These are phyloP conservation scores for Cantharis rustica DNA, from an alignment of 2,888 invertebrate genomes.

Conservation along the genomic window DNA sequence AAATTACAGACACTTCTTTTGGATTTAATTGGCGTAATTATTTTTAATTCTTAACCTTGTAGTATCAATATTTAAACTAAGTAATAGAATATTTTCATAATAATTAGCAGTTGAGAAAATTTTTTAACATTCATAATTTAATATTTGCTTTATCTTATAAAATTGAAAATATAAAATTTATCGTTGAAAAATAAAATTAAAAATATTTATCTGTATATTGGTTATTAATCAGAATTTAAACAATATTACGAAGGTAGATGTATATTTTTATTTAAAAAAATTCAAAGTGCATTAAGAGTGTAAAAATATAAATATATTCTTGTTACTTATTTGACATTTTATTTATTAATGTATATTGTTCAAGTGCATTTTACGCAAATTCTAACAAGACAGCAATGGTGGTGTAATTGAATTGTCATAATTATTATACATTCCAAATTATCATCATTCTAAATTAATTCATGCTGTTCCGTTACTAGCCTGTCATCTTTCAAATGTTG, in stretches of 20 bases:
- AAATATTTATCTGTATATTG: neutral
- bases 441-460: too few species aligned
- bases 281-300: conserved; percentile 1
- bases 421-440: too few species aligned
- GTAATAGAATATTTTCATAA: neutral
- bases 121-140: neutral
- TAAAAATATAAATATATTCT: conserved; percentile 1
- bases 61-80: neutral
- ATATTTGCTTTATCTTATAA: neutral
- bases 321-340: neutral
- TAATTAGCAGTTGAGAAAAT: neutral
- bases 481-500: too few species aligned
- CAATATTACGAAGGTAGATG: neutral
- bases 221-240: neutral
- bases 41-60: neutral
- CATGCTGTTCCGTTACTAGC: too few species aligned
- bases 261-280: conserved; percentile 1
- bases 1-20: neutral
- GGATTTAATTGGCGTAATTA: neutral
- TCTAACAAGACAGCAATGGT: too few species aligned
- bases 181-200: neutral
- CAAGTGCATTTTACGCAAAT: too few species aligned
- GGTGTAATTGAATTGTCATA: too few species aligned
- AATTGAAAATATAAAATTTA: neutral
- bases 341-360: neutral